Evolutionary conservation across 2,888 invertebrate genomes (phyloP), one percentile per base, ranked within the genome.

Genomic region (Drosophila monieri): DNA sequence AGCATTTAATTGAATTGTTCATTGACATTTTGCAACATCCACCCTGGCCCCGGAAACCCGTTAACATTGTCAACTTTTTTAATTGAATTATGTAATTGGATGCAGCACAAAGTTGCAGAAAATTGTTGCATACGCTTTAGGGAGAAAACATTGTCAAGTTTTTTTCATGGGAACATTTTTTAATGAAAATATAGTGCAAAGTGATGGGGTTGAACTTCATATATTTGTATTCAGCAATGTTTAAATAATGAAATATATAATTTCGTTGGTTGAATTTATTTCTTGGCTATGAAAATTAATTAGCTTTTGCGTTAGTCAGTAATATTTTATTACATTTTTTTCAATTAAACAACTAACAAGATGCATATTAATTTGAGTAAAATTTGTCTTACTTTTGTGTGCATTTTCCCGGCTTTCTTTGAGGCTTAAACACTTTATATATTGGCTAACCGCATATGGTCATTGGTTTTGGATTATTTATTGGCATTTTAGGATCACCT

Each of bases 1-100:
- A 66, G 49, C 65, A 47, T 74, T 80, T 83, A 85, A 81, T 85
- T 85, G 70, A 83, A 76, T 77, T 85, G 64, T 65, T 49, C 74
- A 81, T 73, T 70, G 78, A 74, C 66, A 69, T 67, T 70, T 43
- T 58, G 25, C 18, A 44, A 35, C 27, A 44, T 44, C 37, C 14
- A 32, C 15, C 10, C 47, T 18, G 35, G 25, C 18, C 18, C 37
- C 18, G 37, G 39, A 48, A 41, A 39, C 47, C 61, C 53, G 65
- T 48, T 65, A 52, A 67, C 80, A 77, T 62, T 79, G 67, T 71
- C 69, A 81, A 77, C 67, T 68, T 79, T 75, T 75, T 80, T 64
- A 85, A 85, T 80, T 81, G 73, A 75, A 81, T 79, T 73, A 78
- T 71, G 67, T 53, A 69, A 76, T 60, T 67, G 69, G 64, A 73